Percentiles rank a stretch among this genome's conserved stretches.
These are phyloP conservation scores for Xylophagus ater DNA, from an alignment of 2,888 invertebrate species.

Conservation along the genomic window DNA sequence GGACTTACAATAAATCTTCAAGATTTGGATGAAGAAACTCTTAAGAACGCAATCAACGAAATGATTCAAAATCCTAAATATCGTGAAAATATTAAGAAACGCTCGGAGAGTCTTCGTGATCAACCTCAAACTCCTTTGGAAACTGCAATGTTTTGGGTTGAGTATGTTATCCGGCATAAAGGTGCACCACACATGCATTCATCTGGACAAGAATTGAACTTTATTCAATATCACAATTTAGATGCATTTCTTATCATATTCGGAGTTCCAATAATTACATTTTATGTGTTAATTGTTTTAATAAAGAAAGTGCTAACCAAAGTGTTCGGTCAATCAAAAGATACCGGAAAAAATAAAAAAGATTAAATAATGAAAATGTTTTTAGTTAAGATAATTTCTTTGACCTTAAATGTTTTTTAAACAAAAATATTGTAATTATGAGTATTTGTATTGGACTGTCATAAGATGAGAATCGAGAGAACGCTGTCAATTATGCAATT, in stretches of 20 bases:
- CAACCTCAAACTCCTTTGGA: conserved; percentile 12
- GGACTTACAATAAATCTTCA: conserved; percentile 24
- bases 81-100: conserved; percentile 4
- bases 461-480: too few species aligned
- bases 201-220: conserved; percentile 9
- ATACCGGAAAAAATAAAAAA: too few species aligned
- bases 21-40: conserved; percentile 20
- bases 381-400: too few species aligned
- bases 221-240: conserved; percentile 12
- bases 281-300: too few species aligned
- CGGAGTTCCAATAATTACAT: too few species aligned
- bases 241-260: conserved; percentile 6
- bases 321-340: too few species aligned
- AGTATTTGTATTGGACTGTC: too few species aligned
- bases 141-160: conserved; percentile 14
- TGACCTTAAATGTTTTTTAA: too few species aligned
- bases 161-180: conserved; percentile 12
- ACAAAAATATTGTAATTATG: too few species aligned
- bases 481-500: too few species aligned
- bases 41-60: conserved; percentile 18
- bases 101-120: conserved; percentile 8
- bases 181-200: conserved; percentile 10
- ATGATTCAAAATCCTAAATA: conserved; percentile 25
- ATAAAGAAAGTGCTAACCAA: too few species aligned
- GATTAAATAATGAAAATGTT: too few species aligned